These are phyloP conservation scores for Leptonema lineaticorne DNA, from an alignment of 1,140 invertebrate species.

Conservation along the genomic window DNA sequence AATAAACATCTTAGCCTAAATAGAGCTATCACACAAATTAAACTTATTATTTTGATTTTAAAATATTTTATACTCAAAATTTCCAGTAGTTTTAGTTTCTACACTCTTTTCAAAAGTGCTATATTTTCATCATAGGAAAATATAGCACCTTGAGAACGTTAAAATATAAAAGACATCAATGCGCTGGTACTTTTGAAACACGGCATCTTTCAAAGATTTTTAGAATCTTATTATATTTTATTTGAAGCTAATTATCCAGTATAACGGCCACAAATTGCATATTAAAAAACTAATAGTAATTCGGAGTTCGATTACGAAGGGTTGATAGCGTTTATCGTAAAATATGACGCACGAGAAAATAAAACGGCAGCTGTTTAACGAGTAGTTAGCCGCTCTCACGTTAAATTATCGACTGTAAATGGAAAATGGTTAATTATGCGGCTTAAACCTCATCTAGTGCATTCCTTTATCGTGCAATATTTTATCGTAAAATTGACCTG, in stretches of 20 bases:
- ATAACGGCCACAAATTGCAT: neutral
- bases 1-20: no score
- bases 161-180: no score
- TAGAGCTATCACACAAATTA: no score
- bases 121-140: no score
- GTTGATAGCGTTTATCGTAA: neutral
- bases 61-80: no score
- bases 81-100: no score
- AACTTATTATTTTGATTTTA: no score
- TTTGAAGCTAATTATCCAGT: neutral
- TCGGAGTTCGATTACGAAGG: neutral
- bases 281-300: neutral
- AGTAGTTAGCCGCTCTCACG: neutral
- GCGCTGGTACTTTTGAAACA: no score
- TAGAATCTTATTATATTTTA: neutral
- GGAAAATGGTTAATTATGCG: conserved; percentile 5
- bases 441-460: neutral
- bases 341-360: neutral
- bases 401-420: neutral
- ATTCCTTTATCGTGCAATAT: conserved; percentile 5
- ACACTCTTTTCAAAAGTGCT: no score
- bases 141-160: no score
- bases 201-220: no score
- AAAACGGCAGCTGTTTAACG: neutral
- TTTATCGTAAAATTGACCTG: neutral